phyloP scores from a whole-genome alignment of 2,113 vertebrate genomes.

The Cyrtonyx montezumae region DNA sequence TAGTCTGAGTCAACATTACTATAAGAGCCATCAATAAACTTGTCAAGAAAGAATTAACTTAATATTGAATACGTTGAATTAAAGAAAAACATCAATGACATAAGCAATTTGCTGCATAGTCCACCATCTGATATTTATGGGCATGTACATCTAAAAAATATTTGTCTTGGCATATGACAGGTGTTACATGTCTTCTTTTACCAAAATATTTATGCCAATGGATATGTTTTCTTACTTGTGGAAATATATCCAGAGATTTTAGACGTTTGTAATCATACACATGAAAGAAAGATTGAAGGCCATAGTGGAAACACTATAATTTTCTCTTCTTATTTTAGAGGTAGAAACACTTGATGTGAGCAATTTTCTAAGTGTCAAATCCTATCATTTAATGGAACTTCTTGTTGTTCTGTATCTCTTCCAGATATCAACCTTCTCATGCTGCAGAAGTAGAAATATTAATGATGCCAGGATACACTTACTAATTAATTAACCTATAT shows the following conservation, averaged over 20 bases:
- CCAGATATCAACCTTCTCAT: neutral
- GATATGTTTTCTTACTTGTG: neutral
- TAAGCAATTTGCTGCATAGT: neutral
- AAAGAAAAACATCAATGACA: neutral
- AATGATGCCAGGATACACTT: neutral
- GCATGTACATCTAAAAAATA: neutral
- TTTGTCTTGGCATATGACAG: neutral
- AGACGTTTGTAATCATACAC: neutral
- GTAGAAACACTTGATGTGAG: neutral
- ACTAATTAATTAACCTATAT: neutral
- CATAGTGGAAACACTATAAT: neutral
- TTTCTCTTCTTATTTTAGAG: constrained; percentile 22
- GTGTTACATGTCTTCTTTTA: neutral
- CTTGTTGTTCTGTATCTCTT: neutral
- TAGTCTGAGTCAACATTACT: neutral
- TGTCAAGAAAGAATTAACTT: neutral
- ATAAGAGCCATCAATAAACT: neutral
- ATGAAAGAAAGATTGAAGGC: constrained; percentile 12
- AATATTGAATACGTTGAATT: neutral
- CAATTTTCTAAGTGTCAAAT: constrained; percentile 10
- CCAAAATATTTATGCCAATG: neutral
- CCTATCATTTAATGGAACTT: neutral
- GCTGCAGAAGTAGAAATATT: neutral
- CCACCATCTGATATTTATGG: neutral
- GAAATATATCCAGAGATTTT: neutral